These are phyloP conservation scores for Himalopsyche anomala DNA, from an alignment of 2,888 invertebrate species.

Conservation along the genomic window DNA sequence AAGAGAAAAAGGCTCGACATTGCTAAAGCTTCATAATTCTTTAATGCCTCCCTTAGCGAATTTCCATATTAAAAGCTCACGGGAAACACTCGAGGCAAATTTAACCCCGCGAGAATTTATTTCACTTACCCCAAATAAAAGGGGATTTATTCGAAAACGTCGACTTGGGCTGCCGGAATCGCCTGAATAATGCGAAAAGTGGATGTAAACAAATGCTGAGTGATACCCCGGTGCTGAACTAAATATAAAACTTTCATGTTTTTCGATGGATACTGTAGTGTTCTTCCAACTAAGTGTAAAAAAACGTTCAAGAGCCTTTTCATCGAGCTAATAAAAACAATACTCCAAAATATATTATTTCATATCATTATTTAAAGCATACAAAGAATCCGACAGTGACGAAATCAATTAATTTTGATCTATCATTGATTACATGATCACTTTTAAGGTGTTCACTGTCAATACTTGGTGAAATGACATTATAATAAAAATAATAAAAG, in stretches of 20 bases:
- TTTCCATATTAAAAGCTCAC: slow-evolving; percentile 56
- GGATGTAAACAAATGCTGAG: slow-evolving; percentile 35
- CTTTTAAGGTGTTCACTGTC: too few relatives aligned
- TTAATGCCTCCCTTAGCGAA: slow-evolving; percentile 53
- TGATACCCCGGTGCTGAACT: slow-evolving; percentile 12
- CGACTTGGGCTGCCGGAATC: background rate
- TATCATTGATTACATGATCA: too few relatives aligned
- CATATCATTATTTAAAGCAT: too few relatives aligned
- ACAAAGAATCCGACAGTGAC: too few relatives aligned
- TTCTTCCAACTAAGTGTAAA: too few relatives aligned
- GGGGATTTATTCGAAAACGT: slow-evolving; percentile 50
- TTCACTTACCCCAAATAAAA: slow-evolving; percentile 56
- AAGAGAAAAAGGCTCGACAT: slow-evolving; percentile 49
- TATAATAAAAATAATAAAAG: too few relatives aligned
- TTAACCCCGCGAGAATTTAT: slow-evolving; percentile 55
- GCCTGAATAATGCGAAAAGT: slow-evolving; percentile 28
- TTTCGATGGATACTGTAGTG: background rate
- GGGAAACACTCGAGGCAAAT: slow-evolving; percentile 54
- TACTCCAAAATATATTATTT: too few relatives aligned
- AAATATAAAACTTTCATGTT: slow-evolving; percentile 1
- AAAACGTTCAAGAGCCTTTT: too few relatives aligned
- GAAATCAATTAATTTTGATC: too few relatives aligned
- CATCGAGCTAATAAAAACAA: too few relatives aligned
- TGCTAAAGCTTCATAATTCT: slow-evolving; percentile 52
- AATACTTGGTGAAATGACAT: too few relatives aligned